Base-by-base conservation (phyloP, 2,797 vertebrate species). In the Epinephelus awoara region DNA sequence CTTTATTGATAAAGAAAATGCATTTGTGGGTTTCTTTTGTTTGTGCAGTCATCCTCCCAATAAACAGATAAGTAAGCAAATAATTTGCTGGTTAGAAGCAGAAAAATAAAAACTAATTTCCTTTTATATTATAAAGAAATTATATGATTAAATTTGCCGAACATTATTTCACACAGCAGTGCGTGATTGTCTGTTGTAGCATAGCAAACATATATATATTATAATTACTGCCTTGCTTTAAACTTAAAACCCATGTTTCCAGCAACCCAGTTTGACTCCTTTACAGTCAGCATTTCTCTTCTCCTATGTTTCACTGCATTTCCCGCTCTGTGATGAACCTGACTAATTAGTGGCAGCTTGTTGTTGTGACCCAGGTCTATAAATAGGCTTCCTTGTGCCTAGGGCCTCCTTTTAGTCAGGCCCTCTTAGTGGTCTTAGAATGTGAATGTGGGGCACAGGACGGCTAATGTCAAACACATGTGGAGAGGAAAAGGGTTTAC, bases 391-490 rank as follows among this genome's bases (percentile, higher is more conserved):
- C 58, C 79, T 80, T 78, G 75, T 73, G 84, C 88, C 72, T 65
- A 29, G 0, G 79, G 87, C 80, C 80, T 81, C 68, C 66, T 80
- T 80, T 79, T 47, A 74, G 72, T 71, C 80, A 75, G 85, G 75
- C 69, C 52, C 77, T 51, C 74, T 89, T 56, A 67, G 78, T 79
- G 83, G 74, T 90, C 84, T 77, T 40, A 72, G 66, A 83, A 90
- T 54, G 87, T 86, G 80, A 89, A 86, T 86, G 86, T 82, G 85
- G 86, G 82, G 64, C 89, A 86, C 84, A 73, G 88, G 75, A 82
- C 51, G 44, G 74, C 67, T 94, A 92, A 95, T 94, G 88, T 84
- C 82, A 87, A 94, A 91, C 92, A 93, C 79, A 89, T 94, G 93
- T 90, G 78, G 57, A 40, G 72, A 82, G 81, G 75, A 89, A 89